phyloP scores from a whole-genome alignment of 2,888 invertebrate species.

The Heteromurus nitidus region DNA sequence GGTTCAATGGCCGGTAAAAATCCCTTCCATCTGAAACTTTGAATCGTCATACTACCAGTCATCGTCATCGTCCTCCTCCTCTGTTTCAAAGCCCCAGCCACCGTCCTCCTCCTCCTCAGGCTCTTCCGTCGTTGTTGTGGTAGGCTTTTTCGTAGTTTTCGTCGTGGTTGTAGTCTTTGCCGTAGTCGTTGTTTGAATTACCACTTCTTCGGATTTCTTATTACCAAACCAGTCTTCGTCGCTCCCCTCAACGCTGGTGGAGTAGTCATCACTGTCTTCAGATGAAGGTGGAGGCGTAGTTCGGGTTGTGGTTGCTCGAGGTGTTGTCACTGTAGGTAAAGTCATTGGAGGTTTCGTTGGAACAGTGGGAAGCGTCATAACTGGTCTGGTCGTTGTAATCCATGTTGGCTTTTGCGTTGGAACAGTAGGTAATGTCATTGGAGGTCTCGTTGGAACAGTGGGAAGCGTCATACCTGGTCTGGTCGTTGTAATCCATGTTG shows the following conservation, averaged over 20 bases:
- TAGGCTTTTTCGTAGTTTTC: background rate
- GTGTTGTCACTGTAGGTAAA: background rate
- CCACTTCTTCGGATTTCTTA: constrained; percentile 17
- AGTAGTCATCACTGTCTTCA: background rate
- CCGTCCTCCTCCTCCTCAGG: constrained; percentile 28
- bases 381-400: background rate
- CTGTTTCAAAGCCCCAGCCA: background rate
- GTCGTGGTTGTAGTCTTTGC: background rate
- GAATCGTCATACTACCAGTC: too few species aligned
- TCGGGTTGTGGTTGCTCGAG: background rate
- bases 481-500: constrained; percentile 20
- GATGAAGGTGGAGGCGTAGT: background rate
- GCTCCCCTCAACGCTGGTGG: background rate
- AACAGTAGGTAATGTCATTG: constrained; percentile 14
- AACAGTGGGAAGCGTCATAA: constrained; percentile 8
- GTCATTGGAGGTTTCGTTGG: background rate
- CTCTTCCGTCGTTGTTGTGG: background rate
- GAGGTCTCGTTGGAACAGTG: constrained; percentile 20
- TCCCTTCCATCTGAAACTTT: too few species aligned
- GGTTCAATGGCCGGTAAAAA: too few species aligned
- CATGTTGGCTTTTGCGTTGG: constrained; percentile 39
- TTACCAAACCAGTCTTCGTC: constrained; percentile 8
- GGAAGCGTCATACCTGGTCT: constrained; percentile 9
- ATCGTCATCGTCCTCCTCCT: too few species aligned
- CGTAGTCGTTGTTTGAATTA: constrained; percentile 3